phyloP scores from a whole-genome alignment of 2,888 invertebrate genomes.

The Adelognathus sp. region DNA sequence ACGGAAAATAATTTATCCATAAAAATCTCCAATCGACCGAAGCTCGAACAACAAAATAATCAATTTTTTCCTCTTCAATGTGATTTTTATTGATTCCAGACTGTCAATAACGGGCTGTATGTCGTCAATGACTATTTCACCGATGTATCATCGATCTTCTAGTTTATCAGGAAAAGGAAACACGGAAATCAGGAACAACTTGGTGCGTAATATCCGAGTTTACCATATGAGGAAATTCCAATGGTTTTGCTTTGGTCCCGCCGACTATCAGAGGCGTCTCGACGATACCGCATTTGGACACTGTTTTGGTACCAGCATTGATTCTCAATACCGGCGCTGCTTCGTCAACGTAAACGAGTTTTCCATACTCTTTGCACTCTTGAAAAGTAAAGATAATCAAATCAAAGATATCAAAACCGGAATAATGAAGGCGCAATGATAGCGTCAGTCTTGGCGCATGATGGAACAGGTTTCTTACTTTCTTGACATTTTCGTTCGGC shows the following conservation, averaged over 20 bases:
- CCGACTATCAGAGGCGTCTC: constrained; percentile 81
- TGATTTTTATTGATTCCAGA: not conserved
- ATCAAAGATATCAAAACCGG: not conserved
- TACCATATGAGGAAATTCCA: constrained; percentile 86
- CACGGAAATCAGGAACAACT: not conserved
- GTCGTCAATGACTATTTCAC: not conserved
- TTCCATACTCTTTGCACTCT: constrained; percentile 81
- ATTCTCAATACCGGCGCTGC: constrained; percentile 74
- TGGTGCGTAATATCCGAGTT: constrained; percentile 5
- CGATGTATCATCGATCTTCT: not conserved
- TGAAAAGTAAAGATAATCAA: not conserved
- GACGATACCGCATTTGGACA: constrained; percentile 79
- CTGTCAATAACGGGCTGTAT: not conserved
- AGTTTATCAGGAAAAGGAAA: not conserved
- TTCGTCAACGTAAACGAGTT: constrained; percentile 77
- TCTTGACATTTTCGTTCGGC: constrained; percentile 57
- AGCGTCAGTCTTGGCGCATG: not conserved
- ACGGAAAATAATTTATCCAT: no score
- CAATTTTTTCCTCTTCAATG: not conserved
- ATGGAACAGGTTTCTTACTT: constrained; percentile 47
- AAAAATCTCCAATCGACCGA: no score
- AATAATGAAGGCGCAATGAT: no score
- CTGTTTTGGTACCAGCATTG: constrained; percentile 62
- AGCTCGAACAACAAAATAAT: no score
- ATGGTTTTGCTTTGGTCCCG: constrained; percentile 76